Evolutionary conservation across 2,113 vertebrate genomes (phyloP).

Genomic region (Pogonocichla stellata): DNA sequence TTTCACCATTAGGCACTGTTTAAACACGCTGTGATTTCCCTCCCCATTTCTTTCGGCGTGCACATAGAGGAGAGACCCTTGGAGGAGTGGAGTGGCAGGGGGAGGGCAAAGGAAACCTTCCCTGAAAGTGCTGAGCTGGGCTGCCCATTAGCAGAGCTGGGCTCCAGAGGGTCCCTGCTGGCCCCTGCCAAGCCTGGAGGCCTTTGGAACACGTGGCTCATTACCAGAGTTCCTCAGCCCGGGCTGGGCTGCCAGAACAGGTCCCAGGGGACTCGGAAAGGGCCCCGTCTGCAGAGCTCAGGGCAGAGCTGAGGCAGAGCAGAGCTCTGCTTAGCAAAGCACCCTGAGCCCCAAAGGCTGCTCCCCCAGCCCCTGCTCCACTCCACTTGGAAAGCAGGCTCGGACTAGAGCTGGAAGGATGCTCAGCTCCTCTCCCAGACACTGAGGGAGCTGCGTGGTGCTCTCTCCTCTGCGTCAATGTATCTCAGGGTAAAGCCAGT

Average conservation of each 20-base stretch:
- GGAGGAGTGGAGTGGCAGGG: not conserved
- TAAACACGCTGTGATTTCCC: not conserved
- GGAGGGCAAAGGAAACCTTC: not conserved
- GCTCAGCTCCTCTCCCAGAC: not conserved
- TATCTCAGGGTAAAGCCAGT: not conserved
- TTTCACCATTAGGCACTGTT: slow-evolving; percentile 12
- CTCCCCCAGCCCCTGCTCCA: not conserved
- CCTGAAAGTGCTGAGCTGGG: not conserved
- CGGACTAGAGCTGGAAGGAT: not conserved
- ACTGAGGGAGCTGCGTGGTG: accelerated
- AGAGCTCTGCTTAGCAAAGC: not conserved
- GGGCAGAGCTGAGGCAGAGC: not conserved
- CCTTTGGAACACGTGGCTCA: not conserved
- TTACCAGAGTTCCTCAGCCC: not conserved
- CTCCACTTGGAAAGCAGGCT: not conserved
- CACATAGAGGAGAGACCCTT: not conserved
- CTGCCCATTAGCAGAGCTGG: not conserved
- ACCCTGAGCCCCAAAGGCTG: not conserved
- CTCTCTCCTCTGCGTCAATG: not conserved
- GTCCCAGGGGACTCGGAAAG: not conserved
- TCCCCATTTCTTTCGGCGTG: accelerated
- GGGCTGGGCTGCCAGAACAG: not conserved
- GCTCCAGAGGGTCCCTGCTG: not conserved
- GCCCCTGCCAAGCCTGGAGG: slow-evolving; percentile 3
- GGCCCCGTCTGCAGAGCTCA: not conserved